Percentiles rank a stretch among this genome's conserved stretches.
phyloP scores from a whole-genome alignment of 2,888 invertebrate genomes.

The Argyra leucocephala region DNA sequence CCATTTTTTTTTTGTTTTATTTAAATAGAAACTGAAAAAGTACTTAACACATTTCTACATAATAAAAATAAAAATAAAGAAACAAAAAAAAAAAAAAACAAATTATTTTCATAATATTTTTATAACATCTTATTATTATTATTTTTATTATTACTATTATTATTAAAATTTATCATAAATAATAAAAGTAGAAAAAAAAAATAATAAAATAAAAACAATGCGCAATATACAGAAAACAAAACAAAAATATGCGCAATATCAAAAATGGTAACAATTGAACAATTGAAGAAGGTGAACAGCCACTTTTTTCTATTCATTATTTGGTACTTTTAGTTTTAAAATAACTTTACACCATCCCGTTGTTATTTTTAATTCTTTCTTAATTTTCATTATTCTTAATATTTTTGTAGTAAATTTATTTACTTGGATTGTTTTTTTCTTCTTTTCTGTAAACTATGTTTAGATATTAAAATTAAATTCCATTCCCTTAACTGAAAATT shows the following conservation, averaged over 20 bases:
- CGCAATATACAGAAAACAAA: not conserved
- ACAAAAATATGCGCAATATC: not conserved
- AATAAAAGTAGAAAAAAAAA: not conserved
- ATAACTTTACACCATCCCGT: not conserved
- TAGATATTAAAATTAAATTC: too few relatives aligned
- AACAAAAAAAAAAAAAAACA: not conserved
- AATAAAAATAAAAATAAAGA: too few relatives aligned
- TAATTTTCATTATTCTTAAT: too few relatives aligned
- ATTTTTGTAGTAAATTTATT: too few relatives aligned
- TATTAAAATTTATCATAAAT: not conserved
- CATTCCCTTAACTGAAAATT: too few relatives aligned
- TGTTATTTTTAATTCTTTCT: not conserved
- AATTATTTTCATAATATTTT: not conserved
- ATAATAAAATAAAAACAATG: not conserved
- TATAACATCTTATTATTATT: not conserved
- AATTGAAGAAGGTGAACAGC: slow-evolving; percentile 3
- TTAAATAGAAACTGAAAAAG: not conserved
- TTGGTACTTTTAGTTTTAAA: not conserved
- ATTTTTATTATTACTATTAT: not conserved
- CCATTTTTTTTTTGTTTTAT: not conserved
- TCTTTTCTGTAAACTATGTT: too few relatives aligned
- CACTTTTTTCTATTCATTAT: not conserved
- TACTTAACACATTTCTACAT: slow-evolving; percentile 1
- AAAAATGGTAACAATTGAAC: slow-evolving; percentile 6
- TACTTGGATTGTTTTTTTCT: too few relatives aligned